These are phyloP conservation scores for Sapayoa aenigma DNA, from an alignment of 2,113 vertebrate species.

Conservation along the genomic window DNA sequence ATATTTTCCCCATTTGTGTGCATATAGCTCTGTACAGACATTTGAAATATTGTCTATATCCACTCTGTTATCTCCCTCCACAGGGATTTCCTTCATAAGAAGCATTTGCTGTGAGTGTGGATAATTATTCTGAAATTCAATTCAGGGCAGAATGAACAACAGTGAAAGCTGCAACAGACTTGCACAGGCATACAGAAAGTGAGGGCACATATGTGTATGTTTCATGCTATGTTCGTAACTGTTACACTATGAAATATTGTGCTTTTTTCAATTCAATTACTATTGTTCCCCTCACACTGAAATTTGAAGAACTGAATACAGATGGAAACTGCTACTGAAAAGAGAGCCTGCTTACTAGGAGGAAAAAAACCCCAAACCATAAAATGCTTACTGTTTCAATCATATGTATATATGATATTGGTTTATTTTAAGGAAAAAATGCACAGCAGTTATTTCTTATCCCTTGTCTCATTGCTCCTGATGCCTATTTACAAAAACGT, in stretches of 20 bases:
- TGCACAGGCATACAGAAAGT: not conserved
- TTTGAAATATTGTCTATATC: not conserved
- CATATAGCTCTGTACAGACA: not conserved
- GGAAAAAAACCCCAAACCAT: too few relatives aligned
- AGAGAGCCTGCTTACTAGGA: not conserved
- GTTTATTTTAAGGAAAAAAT: not conserved
- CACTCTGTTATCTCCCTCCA: not conserved
- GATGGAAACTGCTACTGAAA: not conserved
- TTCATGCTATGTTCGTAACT: not conserved
- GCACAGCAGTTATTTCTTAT: not conserved
- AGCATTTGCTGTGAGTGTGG: not conserved
- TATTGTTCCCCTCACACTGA: not conserved
- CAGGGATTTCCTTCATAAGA: not conserved
- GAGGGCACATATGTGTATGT: not conserved
- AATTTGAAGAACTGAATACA: slow-evolving; percentile 14
- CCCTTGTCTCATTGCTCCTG: not conserved
- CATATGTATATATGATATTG: not conserved
- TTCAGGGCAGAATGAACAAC: not conserved
- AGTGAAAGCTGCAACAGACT: not conserved
- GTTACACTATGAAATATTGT: not conserved
- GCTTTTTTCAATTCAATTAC: not conserved
- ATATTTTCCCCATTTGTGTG: slow-evolving; percentile 8
- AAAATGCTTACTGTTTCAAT: not conserved
- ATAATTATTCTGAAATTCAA: not conserved
- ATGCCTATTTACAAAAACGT: not conserved